Percentiles rank a stretch among this genome's conserved stretches.
phyloP scores from a whole-genome alignment of 2,797 vertebrate species.

The Heteromormyrus szaboi region DNA sequence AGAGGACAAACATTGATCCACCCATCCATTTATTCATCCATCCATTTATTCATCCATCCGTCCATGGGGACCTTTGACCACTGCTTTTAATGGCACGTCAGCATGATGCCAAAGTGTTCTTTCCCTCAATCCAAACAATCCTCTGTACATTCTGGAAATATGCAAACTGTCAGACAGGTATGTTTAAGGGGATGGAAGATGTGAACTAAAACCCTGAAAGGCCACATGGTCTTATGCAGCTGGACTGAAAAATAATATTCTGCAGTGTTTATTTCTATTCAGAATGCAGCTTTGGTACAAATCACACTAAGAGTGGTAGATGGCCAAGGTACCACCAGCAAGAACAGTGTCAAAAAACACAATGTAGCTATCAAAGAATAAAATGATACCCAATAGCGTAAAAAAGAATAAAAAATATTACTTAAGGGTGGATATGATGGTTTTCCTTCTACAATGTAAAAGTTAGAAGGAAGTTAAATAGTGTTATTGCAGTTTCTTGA shows the following conservation, averaged over 20 bases:
- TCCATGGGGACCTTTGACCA: not conserved
- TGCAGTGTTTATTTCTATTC: not conserved
- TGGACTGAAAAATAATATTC: not conserved
- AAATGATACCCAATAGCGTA: not conserved
- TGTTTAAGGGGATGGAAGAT: not conserved
- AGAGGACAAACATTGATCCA: not conserved
- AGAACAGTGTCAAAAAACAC: not conserved
- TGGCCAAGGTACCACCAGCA: not conserved
- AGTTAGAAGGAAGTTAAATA: not conserved
- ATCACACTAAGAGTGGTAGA: not conserved
- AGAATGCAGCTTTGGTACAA: not conserved
- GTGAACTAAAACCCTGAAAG: not conserved
- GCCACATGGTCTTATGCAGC: not conserved
- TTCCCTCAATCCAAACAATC: not conserved
- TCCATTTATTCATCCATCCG: not conserved
- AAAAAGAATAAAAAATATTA: not conserved
- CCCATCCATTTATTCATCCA: not conserved
- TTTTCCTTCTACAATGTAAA: not conserved
- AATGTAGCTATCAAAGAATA: not conserved
- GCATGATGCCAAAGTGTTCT: not conserved
- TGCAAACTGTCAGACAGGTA: not conserved
- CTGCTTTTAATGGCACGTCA: not conserved
- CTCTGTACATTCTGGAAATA: not conserved
- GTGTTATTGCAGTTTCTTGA: not conserved
- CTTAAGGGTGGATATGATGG: not conserved